A percentile compares a stretch with the other conserved stretches of the same genome.
phyloP scores from a whole-genome alignment of 2,888 invertebrate genomes.

The Lepidocyrtoides sp. region DNA sequence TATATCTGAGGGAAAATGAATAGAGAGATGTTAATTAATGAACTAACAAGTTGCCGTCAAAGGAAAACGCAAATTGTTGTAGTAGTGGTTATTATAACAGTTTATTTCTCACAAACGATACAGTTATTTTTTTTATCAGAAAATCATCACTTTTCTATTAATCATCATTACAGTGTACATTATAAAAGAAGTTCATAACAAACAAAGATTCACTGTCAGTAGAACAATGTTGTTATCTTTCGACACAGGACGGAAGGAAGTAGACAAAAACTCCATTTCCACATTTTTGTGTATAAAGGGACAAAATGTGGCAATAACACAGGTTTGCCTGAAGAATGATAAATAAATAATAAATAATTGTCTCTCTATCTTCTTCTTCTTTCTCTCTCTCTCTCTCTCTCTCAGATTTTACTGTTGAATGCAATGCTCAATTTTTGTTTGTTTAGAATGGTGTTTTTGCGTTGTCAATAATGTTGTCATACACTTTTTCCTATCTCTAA shows the following conservation, averaged over 20 bases:
- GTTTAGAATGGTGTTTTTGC: not conserved
- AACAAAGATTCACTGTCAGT: not conserved
- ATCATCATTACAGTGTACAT: constrained; percentile 15
- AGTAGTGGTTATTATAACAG: constrained; percentile 16
- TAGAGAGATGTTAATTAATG: not conserved
- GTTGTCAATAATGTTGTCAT: constrained; percentile 5
- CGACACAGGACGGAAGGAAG: not conserved
- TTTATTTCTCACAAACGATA: constrained; percentile 47
- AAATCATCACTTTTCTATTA: constrained; percentile 46
- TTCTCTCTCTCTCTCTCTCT: not conserved
- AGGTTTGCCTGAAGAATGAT: not conserved
- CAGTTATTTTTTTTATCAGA: not conserved
- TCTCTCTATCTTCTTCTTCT: too few relatives aligned
- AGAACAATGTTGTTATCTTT: not conserved
- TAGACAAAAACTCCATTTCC: constrained; percentile 16
- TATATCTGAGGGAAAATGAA: not conserved
- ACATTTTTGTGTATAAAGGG: constrained; percentile 10
- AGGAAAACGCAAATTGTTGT: not conserved
- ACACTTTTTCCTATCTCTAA: not conserved
- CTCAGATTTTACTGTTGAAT: not conserved
- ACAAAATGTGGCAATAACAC: not conserved
- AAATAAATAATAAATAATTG: too few relatives aligned
- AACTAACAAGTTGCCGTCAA: too few relatives aligned
- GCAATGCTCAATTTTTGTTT: not conserved
- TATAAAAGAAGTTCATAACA: not conserved